These are phyloP conservation scores for Lasioglossum calceatum DNA, from an alignment of 2,888 invertebrate species.

Conservation along the genomic window DNA sequence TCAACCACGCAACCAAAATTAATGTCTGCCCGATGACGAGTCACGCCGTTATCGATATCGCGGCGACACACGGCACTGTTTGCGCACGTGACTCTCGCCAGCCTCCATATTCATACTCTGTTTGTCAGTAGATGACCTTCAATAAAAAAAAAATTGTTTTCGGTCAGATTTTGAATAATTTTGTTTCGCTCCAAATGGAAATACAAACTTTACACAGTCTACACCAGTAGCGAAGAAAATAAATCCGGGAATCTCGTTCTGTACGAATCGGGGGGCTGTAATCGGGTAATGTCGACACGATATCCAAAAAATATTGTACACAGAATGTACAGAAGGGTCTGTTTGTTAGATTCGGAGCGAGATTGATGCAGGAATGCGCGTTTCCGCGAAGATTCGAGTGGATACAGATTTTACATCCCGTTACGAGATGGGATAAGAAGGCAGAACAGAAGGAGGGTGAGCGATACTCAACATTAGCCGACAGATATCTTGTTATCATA, in stretches of 20 bases:
- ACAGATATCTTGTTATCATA: conserved; percentile 44
- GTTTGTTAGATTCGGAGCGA: background rate
- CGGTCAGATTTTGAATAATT: background rate
- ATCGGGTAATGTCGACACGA: background rate
- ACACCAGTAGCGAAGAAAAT: background rate
- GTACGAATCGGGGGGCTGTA: background rate
- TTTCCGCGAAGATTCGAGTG: background rate
- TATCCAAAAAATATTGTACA: background rate
- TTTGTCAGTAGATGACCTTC: background rate
- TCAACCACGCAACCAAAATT: conserved; percentile 45
- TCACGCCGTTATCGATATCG: conserved; percentile 56
- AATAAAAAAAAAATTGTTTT: too few species aligned
- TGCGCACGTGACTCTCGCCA: conserved; percentile 20
- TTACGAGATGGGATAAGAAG: conserved; percentile 27
- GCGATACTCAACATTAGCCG: background rate
- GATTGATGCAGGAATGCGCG: background rate
- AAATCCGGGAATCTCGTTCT: background rate
- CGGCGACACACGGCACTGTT: conserved; percentile 14
- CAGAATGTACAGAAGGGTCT: too few species aligned
- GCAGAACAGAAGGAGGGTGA: background rate
- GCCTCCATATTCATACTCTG: conserved; percentile 4
- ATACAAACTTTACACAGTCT: background rate
- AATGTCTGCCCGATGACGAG: conserved; percentile 33
- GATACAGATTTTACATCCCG: conserved; percentile 21
- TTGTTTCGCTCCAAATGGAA: too few species aligned